Evolutionary conservation across 2,797 vertebrate genomes (phyloP).

Genomic region (Aphelocoma californica): DNA sequence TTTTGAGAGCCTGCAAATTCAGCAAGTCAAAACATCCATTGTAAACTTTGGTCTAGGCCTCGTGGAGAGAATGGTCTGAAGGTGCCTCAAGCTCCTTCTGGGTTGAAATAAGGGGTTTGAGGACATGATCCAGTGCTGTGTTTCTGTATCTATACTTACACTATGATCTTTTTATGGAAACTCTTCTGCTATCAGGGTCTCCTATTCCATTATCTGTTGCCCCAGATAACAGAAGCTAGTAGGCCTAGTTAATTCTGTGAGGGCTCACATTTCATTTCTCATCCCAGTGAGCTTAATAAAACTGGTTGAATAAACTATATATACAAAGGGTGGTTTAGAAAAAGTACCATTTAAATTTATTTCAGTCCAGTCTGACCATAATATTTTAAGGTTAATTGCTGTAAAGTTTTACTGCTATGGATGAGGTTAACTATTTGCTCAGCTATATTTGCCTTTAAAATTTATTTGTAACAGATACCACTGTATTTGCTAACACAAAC

Average conservation of each 20-base stretch:
- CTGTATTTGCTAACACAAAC: not conserved
- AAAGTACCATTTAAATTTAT: slow-evolving; percentile 31
- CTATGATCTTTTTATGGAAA: not conserved
- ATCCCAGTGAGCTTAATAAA: slow-evolving; percentile 7
- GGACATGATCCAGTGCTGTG: not conserved
- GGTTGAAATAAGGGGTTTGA: not conserved
- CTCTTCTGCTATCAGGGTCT: not conserved
- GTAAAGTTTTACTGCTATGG: not conserved
- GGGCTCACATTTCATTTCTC: slow-evolving; percentile 9
- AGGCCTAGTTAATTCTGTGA: slow-evolving; percentile 37
- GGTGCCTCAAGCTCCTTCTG: not conserved
- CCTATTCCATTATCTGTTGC: not conserved
- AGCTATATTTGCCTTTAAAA: not conserved
- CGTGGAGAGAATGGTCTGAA: not conserved
- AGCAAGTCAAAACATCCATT: not conserved
- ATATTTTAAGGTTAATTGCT: not conserved
- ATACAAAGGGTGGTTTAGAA: slow-evolving; percentile 27
- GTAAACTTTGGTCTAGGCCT: not conserved
- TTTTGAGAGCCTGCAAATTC: not conserved
- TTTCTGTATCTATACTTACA: not conserved
- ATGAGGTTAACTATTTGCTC: not conserved
- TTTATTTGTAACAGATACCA: not conserved
- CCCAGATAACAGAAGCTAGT: not conserved
- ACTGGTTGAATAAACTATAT: slow-evolving; percentile 40
- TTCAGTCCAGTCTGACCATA: not conserved